Evolutionary conservation across 2,113 vertebrate species (phyloP).

Genomic region (Struthidea cinerea): DNA sequence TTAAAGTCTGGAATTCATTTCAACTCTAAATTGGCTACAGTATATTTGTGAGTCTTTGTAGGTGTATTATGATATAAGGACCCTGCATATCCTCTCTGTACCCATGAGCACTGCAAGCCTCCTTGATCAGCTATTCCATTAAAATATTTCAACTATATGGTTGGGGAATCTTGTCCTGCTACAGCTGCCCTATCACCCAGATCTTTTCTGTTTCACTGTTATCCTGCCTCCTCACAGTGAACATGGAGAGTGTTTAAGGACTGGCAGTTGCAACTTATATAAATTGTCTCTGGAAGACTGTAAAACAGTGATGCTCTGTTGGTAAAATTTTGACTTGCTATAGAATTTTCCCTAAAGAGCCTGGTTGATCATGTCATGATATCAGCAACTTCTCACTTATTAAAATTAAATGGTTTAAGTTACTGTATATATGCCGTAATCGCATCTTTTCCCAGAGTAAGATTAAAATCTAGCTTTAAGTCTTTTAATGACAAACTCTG

Average conservation of each 20-base stretch:
- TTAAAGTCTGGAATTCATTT: conserved; percentile 54
- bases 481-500: background rate
- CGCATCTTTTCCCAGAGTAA: background rate
- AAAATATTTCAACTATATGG: conserved; percentile 56
- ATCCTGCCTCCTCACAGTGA: background rate
- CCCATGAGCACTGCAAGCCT: background rate
- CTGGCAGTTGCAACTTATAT: background rate
- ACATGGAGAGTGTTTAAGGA: background rate
- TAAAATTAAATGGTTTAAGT: background rate
- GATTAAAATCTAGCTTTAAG: background rate
- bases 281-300: background rate
- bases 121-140: conserved; percentile 55
- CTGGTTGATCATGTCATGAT: background rate
- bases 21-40: conserved; percentile 33
- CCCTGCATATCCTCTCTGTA: background rate
- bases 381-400: background rate
- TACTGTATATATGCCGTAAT: background rate
- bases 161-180: conserved; percentile 20
- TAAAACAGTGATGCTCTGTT: background rate
- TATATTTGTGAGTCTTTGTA: conserved; percentile 4
- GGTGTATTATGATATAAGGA: conserved; percentile 19
- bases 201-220: conserved; percentile 37
- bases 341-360: background rate
- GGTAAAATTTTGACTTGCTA: background rate
- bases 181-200: background rate